These are phyloP conservation scores for Aphyosemion australe DNA, from an alignment of 2,113 vertebrate species.

Conservation along the genomic window DNA sequence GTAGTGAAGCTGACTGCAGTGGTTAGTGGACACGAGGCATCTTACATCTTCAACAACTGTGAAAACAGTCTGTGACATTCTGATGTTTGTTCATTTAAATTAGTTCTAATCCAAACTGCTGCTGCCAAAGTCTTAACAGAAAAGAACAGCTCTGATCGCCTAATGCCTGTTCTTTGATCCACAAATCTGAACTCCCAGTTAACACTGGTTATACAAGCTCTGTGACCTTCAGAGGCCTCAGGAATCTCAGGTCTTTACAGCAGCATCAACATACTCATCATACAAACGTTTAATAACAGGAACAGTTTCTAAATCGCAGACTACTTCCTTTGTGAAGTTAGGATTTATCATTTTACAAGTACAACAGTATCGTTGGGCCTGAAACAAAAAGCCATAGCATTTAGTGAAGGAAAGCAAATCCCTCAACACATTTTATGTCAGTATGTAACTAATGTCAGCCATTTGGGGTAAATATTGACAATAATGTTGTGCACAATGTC, in stretches of 20 bases:
- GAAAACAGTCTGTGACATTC: constrained; percentile 5
- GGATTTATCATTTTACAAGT: no score
- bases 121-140: background rate
- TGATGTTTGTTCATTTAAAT: background rate
- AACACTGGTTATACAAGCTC: background rate
- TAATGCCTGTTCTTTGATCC: background rate
- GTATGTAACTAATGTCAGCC: no score
- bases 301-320: no score
- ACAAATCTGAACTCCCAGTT: background rate
- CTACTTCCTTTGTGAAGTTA: no score
- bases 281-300: no score
- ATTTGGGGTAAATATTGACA: no score
- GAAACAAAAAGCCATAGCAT: no score
- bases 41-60: constrained; percentile 27
- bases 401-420: no score
- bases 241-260: background rate
- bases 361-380: no score
- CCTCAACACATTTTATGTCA: no score
- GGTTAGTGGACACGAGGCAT: background rate
- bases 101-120: background rate
- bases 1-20: background rate
- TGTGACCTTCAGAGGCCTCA: background rate
- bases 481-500: no score
- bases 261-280: background rate
- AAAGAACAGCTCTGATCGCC: background rate